These are phyloP conservation scores for Lymantria dispar DNA, from an alignment of 2,888 invertebrate genomes.

Conservation along the genomic window DNA sequence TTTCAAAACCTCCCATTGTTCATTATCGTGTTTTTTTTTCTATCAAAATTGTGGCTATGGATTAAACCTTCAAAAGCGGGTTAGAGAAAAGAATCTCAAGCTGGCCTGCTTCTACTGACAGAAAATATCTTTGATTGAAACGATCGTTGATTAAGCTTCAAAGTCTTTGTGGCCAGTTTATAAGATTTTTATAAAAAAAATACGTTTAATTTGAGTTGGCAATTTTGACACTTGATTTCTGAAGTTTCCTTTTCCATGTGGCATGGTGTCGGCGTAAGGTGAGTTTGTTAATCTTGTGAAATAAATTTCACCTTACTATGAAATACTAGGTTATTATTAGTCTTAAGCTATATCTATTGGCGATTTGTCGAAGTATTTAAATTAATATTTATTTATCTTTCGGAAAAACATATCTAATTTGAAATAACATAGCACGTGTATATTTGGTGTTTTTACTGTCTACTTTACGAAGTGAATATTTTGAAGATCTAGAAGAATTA, in stretches of 20 bases:
- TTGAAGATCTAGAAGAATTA: conserved; percentile 4
- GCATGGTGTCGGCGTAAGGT: conserved; percentile 81
- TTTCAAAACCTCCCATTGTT: no score
- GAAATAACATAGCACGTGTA: conserved; percentile 22
- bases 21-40: no score
- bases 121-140: no score
- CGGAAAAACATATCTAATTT: not conserved
- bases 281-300: conserved; percentile 54
- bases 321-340: conserved; percentile 21
- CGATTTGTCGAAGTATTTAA: conserved; percentile 1
- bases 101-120: no score
- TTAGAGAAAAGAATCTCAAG: no score
- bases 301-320: conserved; percentile 40
- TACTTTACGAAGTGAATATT: conserved; percentile 3
- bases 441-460: conserved; percentile 8
- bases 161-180: no score
- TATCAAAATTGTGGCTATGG: no score
- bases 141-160: no score
- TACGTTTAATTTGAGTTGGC: not conserved
- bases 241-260: conserved; percentile 71
- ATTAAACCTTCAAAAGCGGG: no score
- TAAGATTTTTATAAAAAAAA: no score
- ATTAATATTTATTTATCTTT: not conserved
- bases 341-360: conserved; percentile 4
- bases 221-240: no score